These are phyloP conservation scores for Odontomachus brunneus DNA, from an alignment of 1,140 invertebrate genomes.

Conservation along the genomic window DNA sequence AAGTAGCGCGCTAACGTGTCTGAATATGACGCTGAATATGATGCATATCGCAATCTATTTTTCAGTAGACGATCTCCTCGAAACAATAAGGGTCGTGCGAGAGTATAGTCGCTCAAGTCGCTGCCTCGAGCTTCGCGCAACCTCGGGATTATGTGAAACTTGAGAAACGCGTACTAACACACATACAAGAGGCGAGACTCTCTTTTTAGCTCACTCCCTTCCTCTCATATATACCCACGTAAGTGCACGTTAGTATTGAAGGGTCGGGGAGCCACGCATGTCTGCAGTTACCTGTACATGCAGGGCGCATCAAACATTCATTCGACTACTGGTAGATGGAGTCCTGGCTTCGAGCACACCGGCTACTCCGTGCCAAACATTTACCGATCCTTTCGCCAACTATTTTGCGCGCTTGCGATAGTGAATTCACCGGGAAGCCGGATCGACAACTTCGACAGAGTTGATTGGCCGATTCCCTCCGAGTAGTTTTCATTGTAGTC, in stretches of 20 bases:
- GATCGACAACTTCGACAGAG: constrained; percentile 24
- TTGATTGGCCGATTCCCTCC: constrained; percentile 20
- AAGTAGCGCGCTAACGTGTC: neutral
- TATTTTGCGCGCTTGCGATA: constrained; percentile 62
- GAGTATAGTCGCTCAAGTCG: constrained; percentile 37
- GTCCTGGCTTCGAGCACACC: constrained; percentile 49
- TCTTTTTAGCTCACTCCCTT: neutral
- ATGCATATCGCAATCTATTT: constrained; percentile 9
- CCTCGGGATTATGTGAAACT: constrained; percentile 51
- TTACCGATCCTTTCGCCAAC: constrained; percentile 68
- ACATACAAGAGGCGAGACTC: neutral
- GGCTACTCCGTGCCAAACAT: constrained; percentile 50
- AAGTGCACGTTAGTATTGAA: constrained; percentile 40
- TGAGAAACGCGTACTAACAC: constrained; percentile 3
- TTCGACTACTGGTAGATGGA: constrained; percentile 63
- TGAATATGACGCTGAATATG: neutral
- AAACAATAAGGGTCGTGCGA: constrained; percentile 31
- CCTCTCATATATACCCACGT: neutral
- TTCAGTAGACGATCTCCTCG: neutral
- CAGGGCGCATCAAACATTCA: constrained; percentile 77
- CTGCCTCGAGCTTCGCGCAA: constrained; percentile 47
- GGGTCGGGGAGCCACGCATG: constrained; percentile 38
- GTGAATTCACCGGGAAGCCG: constrained; percentile 57
- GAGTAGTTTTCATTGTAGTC: constrained; percentile 6
- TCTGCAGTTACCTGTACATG: constrained; percentile 62